These are phyloP conservation scores for Kryptolebias marmoratus DNA, from an alignment of 2,113 vertebrate species.

Conservation along the genomic window DNA sequence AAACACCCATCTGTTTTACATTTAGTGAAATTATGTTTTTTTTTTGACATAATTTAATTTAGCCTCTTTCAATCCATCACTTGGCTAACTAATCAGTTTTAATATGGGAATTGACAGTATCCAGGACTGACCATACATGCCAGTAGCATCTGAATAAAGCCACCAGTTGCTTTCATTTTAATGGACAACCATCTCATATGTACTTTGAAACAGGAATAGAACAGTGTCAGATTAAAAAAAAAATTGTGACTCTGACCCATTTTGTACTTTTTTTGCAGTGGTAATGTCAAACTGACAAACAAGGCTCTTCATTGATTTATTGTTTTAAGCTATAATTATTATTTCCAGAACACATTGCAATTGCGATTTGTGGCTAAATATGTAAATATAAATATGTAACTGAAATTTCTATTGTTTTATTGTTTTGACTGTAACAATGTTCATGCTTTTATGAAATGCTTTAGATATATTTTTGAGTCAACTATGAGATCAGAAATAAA, in stretches of 20 bases:
- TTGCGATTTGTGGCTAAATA: no score
- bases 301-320: constrained; percentile 4
- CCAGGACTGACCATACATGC: constrained; percentile 1
- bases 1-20: constrained; percentile 1
- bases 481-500: constrained; percentile 15
- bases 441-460: constrained; percentile 39
- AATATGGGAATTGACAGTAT: background rate
- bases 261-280: constrained; percentile 26
- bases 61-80: constrained; percentile 25
- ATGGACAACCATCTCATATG: constrained; percentile 21
- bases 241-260: constrained; percentile 35
- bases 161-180: constrained; percentile 12
- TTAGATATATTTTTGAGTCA: constrained; percentile 33
- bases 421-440: constrained; percentile 15
- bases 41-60: constrained; percentile 16
- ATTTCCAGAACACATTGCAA: constrained; percentile 14
- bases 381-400: background rate
- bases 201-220: constrained; percentile 41
- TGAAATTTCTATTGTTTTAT: no score
- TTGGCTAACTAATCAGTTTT: constrained; percentile 33
- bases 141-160: constrained; percentile 18
- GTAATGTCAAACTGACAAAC: constrained; percentile 22
- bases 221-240: constrained; percentile 15
- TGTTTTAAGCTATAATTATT: constrained; percentile 8
- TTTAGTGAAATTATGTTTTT: background rate